Conservation (phyloP, 2,113 vertebrate genomes). For the Tyrannus savana region DNA sequence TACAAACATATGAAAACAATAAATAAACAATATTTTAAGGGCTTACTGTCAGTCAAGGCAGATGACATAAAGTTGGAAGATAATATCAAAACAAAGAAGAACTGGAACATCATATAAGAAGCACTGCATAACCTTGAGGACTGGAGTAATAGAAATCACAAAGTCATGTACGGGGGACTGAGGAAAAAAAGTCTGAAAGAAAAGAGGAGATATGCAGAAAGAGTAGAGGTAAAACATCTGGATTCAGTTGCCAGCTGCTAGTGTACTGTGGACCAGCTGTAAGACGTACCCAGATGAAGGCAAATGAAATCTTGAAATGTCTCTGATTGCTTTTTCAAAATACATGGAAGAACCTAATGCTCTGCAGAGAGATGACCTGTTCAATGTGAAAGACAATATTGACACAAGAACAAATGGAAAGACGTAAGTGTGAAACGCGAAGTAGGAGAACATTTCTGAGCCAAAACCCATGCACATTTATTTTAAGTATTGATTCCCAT, state of each 20-base stretch:
- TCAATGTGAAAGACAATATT: background rate
- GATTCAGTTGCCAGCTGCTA: background rate
- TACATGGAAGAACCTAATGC: background rate
- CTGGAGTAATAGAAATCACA: background rate
- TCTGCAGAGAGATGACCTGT: rapidly evolving
- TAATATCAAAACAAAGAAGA: background rate
- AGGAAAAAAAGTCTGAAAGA: background rate
- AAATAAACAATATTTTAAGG: background rate
- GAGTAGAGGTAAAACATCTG: background rate
- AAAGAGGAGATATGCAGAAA: background rate
- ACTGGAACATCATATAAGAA: background rate
- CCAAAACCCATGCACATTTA: background rate
- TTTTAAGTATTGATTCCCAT: background rate
- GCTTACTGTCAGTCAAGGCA: background rate
- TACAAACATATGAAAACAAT: background rate
- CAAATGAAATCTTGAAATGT: background rate
- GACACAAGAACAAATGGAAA: background rate
- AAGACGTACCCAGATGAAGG: background rate
- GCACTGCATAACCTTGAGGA: background rate
- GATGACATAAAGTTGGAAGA: background rate
- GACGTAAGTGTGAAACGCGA: background rate
- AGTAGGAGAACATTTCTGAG: background rate
- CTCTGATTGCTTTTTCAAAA: background rate
- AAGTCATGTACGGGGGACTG: background rate
- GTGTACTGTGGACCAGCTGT: background rate